Base-by-base conservation (phyloP, 1,140 invertebrate genomes). In the Brachionus manjavacas region DNA sequence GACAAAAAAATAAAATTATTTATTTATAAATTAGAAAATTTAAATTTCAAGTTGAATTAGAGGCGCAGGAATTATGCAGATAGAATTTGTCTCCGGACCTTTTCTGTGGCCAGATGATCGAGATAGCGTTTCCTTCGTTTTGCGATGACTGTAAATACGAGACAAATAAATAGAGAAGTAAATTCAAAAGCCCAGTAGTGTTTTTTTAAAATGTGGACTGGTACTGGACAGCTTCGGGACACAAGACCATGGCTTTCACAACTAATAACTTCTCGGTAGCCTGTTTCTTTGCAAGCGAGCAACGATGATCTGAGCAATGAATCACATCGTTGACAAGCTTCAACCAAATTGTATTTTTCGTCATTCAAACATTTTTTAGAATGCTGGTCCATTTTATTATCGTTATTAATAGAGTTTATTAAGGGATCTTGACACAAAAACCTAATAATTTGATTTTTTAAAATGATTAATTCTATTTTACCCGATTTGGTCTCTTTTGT, bases 171-270 rank as follows among this genome's bases (percentile, higher is more conserved):
- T 11, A 81, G 39, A 16, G 79, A 81, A 7, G 28, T 25, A 20
- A 81, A 64, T 35, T 81, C 79, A 46, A 81, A 81, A 43, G 39
- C 31, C 79, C 79, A 81, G 12, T 81, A 81, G 64, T 81, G 49
- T 23, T 64, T 64, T 43, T 64, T 64, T 8, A 60, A 12, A 25
- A 81, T 43, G 20, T 81, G 8, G 25, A 43, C 25, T 6, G 79
- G 79, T 3, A 81, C 31, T 60, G 31, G 52, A 81, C 79, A 81
- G 31, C 49, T 81, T 4, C 52, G 20, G 9, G 79, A 81, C 1
- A 81, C 79, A 64, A 25, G 20, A 35, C 79, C 79, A 43, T 64
- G n/a, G 6, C 64, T 81, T 60, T 60, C 79, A 46, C 79, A 81
- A 43, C 31, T 81, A 3, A 81, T 14, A 39, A 81, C 16, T 81